phyloP scores from a whole-genome alignment of 2,797 vertebrate genomes.

The Neopelma chrysocephalum region DNA sequence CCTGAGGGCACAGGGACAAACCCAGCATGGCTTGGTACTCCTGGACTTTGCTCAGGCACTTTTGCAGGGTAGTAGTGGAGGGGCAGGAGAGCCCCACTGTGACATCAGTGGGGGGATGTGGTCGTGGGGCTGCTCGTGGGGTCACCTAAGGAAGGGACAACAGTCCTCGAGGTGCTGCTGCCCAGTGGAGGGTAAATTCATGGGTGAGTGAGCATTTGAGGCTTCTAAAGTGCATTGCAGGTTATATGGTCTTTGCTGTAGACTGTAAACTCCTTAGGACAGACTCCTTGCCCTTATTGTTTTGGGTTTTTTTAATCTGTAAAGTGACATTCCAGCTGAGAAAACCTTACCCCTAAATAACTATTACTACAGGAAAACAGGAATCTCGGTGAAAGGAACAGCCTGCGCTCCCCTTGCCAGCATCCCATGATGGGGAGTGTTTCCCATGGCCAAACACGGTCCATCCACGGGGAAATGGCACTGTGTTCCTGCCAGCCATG shows the following conservation, averaged over 20 bases:
- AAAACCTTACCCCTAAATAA: background rate
- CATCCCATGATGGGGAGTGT: fast-evolving
- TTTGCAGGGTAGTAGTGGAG: background rate
- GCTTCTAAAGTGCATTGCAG: constrained; percentile 72
- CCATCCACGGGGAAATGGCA: background rate
- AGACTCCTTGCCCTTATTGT: background rate
- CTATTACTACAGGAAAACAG: background rate
- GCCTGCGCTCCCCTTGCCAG: background rate
- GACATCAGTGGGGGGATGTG: background rate
- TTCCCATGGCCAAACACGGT: background rate
- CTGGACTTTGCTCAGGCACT: constrained; percentile 28
- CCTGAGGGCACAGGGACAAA: background rate
- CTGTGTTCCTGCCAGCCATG: background rate
- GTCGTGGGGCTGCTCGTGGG: background rate
- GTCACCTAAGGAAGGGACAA: background rate
- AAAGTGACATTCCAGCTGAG: background rate
- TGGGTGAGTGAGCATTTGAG: constrained; percentile 8
- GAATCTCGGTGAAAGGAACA: background rate
- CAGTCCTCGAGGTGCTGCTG: background rate
- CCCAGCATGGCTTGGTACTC: background rate
- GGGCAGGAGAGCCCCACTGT: background rate
- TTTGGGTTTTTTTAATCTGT: background rate
- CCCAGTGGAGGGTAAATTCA: background rate
- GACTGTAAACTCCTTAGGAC: constrained; percentile 48
- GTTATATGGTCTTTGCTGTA: constrained; percentile 52